A percentile compares a stretch with the other conserved stretches of the same genome.
Evolutionary conservation across 2,888 invertebrate species (phyloP).

Genomic region (Villa cingulata): DNA sequence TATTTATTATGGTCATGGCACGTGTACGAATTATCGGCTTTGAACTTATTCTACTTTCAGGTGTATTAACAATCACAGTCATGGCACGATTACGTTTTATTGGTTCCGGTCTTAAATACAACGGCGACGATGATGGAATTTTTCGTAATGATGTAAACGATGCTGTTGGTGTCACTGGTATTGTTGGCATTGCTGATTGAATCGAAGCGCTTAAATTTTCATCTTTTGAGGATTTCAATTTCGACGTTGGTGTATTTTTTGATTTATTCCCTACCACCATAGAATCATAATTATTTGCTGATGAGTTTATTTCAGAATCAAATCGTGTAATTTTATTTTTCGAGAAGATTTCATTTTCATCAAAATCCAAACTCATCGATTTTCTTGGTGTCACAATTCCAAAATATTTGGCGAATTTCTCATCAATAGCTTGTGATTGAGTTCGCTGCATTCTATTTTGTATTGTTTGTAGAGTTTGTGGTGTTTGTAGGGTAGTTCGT

Average conservation of each 20-base stretch:
- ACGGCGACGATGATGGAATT: constrained; percentile 18
- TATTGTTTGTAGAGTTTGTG: background rate
- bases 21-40: constrained; percentile 15
- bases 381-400: constrained; percentile 13
- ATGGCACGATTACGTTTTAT: constrained; percentile 25
- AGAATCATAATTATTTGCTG: too few species aligned
- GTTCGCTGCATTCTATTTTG: background rate
- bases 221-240: too few species aligned
- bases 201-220: background rate
- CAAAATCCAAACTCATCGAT: background rate
- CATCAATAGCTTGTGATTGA: constrained; percentile 13
- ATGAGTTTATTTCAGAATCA: background rate
- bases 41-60: constrained; percentile 5
- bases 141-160: too few species aligned
- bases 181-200: too few species aligned
- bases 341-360: too few species aligned
- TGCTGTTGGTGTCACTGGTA: too few species aligned
- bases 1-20: constrained; percentile 17
- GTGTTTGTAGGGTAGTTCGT: background rate
- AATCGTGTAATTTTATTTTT: background rate
- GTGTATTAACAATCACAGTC: constrained; percentile 18
- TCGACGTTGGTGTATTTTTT: too few species aligned
- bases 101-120: constrained; percentile 17
- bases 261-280: too few species aligned
- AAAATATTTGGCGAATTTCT: constrained; percentile 29